These are phyloP conservation scores for Heterohyrax brucei DNA, from an alignment of 2,797 vertebrate genomes.

Conservation along the genomic window DNA sequence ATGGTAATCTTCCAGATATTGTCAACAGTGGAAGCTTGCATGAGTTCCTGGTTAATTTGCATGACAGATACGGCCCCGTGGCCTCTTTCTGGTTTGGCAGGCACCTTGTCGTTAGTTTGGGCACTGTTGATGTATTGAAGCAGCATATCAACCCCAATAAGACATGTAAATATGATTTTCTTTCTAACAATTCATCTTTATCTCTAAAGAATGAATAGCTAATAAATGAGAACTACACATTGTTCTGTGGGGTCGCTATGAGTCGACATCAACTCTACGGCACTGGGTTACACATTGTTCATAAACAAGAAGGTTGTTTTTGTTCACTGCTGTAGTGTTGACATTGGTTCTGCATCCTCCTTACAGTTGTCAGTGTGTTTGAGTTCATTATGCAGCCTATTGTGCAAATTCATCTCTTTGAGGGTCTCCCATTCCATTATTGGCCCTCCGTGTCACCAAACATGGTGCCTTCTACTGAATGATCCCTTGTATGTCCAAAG, in stretches of 20 bases:
- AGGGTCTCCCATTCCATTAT: background rate
- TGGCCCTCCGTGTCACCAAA: background rate
- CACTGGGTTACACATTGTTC: no score
- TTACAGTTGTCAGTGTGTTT: background rate
- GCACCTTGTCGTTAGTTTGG: slow-evolving; percentile 96
- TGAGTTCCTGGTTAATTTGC: slow-evolving; percentile 96
- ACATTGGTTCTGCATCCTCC: background rate
- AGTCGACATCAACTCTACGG: no score
- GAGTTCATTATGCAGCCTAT: background rate
- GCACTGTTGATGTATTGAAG: slow-evolving; percentile 93
- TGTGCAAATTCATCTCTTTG: background rate
- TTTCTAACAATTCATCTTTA: slow-evolving; percentile 25
- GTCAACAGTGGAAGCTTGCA: slow-evolving; percentile 95
- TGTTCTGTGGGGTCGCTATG: background rate
- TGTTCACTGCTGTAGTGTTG: no score
- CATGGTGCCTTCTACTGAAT: background rate
- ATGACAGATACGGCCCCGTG: slow-evolving; percentile 95
- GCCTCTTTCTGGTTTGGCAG: slow-evolving; percentile 98
- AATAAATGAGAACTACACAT: background rate
- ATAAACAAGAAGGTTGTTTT: no score
- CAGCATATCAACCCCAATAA: slow-evolving; percentile 98
- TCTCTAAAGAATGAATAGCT: slow-evolving; percentile 3
- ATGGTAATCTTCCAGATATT: slow-evolving; percentile 98
- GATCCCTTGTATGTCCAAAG: background rate
- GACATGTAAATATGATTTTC: slow-evolving; percentile 91